Base-by-base conservation (phyloP, 1,140 invertebrate genomes). In the Venustaconcha ellipsiformis region DNA sequence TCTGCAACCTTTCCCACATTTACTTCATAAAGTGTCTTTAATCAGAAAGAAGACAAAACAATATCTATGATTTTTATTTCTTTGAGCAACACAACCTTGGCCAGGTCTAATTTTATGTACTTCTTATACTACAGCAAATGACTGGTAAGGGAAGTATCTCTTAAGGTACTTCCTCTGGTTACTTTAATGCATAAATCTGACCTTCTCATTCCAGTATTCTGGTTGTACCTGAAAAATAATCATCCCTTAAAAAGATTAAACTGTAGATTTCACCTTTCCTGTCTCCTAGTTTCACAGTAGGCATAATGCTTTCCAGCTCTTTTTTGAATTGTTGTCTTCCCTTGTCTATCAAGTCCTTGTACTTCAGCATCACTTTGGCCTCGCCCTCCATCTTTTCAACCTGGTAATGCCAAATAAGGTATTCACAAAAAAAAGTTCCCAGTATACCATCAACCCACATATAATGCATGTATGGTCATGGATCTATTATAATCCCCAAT, bases 271-370 rank as follows among this genome's bases (percentile, higher is more conserved):
- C 26, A 72, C 62, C 74, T 78, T 74, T 82, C 71, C 83, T 80
- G 84, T 83, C 75, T 82, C 84, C 23, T 79, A 81, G 59, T 85
- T 84, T 89, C 13, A 90, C 84, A 75, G 90, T 88, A 59, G 90
- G 90, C 76, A 89, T 84, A 56, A 91, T 79, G 62, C 87, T 88
- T 62, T 91, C 86, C 17, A 91, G 57, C 76, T 91, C 90, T 64
- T 87, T 87, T 37, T 87, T 83, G 76, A 92, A 92, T 77, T 91
- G 89, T 76, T 91, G 86, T 68, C 87, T 88, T 12, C 88, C 88
- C 72, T 90, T 85, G 26, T 91, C 90, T 20, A 92, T 88, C 18
- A 91, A 72, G 66, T 91, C 89, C 72, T 90, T 89, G 80, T 91
- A 92, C 67, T 91, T 87, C 18, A 84, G 77, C 77, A 91, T 84